Percentiles rank a stretch among this genome's conserved stretches.
These are phyloP conservation scores for Thymelicus acteon DNA, from an alignment of 2,888 invertebrate species.

Conservation along the genomic window DNA sequence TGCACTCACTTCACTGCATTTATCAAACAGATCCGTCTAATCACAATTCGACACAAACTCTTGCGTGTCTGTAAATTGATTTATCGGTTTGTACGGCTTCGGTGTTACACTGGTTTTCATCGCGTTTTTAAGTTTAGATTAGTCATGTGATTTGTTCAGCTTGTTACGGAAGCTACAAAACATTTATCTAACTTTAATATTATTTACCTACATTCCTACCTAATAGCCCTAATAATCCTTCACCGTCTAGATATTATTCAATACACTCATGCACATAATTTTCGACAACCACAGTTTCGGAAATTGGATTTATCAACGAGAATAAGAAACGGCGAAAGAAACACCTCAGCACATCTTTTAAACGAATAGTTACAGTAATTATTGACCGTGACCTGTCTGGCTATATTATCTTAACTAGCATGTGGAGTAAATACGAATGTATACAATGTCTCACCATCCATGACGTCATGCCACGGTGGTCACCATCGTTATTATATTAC, in stretches of 20 bases:
- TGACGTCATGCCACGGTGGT: slow-evolving; percentile 64
- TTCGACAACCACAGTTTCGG: too few relatives aligned
- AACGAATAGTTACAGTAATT: too few relatives aligned
- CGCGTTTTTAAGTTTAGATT: slow-evolving; percentile 29
- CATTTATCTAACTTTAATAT: neutral
- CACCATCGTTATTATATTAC: slow-evolving; percentile 69
- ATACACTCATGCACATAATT: too few relatives aligned
- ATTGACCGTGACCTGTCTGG: neutral
- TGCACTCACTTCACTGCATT: slow-evolving; percentile 45
- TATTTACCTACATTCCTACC: too few relatives aligned
- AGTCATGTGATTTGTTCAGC: slow-evolving; percentile 23
- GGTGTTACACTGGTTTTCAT: slow-evolving; percentile 31
- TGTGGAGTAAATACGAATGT: slow-evolving; percentile 38
- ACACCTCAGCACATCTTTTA: too few relatives aligned
- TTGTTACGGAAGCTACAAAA: slow-evolving; percentile 18
- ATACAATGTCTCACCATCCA: slow-evolving; percentile 57
- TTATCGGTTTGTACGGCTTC: slow-evolving; percentile 29
- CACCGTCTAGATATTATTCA: too few relatives aligned
- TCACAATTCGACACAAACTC: slow-evolving; percentile 16
- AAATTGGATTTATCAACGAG: too few relatives aligned
- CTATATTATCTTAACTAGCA: neutral
- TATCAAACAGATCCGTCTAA: slow-evolving; percentile 14
- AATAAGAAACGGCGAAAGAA: too few relatives aligned
- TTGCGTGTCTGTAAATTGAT: slow-evolving; percentile 34
- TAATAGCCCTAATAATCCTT: too few relatives aligned